Percentiles rank a stretch among this genome's conserved stretches.
Conservation (phyloP, 2,797 vertebrate species). For the Danio aesculapii region DNA sequence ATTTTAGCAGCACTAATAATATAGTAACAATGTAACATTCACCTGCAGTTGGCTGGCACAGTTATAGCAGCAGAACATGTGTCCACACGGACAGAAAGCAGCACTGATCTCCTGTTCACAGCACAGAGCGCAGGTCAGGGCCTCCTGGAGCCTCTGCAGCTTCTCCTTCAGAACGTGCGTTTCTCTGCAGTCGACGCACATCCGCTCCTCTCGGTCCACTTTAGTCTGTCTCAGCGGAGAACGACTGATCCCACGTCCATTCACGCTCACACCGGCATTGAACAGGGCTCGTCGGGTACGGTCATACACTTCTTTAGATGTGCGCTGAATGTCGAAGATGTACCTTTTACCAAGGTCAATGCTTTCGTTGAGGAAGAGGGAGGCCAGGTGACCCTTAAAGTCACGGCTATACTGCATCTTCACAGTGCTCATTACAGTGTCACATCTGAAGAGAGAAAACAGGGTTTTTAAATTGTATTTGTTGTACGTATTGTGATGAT, state of each 20-base stretch:
- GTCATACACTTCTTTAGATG: conserved; percentile 88
- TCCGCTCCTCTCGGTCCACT: conserved; percentile 46
- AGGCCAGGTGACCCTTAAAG: conserved; percentile 96
- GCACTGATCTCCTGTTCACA: conserved; percentile 86
- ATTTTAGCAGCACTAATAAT: background rate
- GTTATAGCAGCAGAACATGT: conserved; percentile 85
- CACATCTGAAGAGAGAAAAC: conserved; percentile 81
- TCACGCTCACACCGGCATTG: conserved; percentile 82
- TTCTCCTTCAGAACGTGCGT: conserved; percentile 82
- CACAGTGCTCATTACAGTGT: conserved; percentile 95
- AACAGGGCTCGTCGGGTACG: conserved; percentile 84
- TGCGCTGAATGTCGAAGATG: conserved; percentile 87
- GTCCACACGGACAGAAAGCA: conserved; percentile 87
- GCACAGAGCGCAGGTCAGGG: conserved; percentile 86
- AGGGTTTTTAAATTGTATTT: background rate
- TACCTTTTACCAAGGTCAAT: conserved; percentile 89
- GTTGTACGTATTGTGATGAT: background rate
- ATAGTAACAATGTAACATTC: conserved; percentile 37
- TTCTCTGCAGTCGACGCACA: conserved; percentile 82
- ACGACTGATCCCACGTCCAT: conserved; percentile 77
- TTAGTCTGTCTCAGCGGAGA: conserved; percentile 58
- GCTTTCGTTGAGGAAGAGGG: conserved; percentile 96
- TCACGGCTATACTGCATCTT: conserved; percentile 99
- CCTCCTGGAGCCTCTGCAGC: conserved; percentile 83
- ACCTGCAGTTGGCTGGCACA: conserved; percentile 87